A percentile compares a stretch with the other conserved stretches of the same genome.
Conservation (phyloP, 2,113 vertebrate genomes). For the Megaceryle maxima region DNA sequence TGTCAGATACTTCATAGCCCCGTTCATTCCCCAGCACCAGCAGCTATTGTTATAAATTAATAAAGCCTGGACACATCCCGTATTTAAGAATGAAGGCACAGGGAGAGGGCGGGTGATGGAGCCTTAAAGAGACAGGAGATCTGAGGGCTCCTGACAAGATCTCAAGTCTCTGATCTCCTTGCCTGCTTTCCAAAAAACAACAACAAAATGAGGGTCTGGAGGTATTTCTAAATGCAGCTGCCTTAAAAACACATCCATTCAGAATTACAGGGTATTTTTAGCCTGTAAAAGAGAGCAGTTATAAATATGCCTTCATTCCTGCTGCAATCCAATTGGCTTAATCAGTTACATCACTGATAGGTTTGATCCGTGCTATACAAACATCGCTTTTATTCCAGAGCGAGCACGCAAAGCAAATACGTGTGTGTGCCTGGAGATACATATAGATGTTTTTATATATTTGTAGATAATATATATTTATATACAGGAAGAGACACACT, state of each 20-base stretch:
- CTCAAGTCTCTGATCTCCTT: background rate
- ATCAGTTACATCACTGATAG: conserved; percentile 45
- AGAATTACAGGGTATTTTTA: conserved; percentile 51
- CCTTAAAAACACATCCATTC: background rate
- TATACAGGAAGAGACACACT: background rate
- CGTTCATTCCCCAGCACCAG: conserved; percentile 21
- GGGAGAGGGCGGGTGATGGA: background rate
- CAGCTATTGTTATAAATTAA: conserved; percentile 52
- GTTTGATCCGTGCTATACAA: background rate
- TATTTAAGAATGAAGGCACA: conserved; percentile 33
- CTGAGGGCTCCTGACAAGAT: background rate
- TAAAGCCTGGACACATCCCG: background rate
- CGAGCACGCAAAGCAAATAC: background rate
- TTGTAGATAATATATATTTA: background rate
- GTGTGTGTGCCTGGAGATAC: background rate
- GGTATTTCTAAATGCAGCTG: conserved; percentile 7
- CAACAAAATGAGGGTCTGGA: background rate
- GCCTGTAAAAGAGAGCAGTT: conserved; percentile 38
- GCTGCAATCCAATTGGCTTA: conserved; percentile 41
- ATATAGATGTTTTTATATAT: background rate
- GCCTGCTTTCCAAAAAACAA: background rate
- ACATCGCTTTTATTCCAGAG: background rate
- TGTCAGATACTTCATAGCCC: conserved; percentile 17
- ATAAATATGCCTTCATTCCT: conserved; percentile 31
- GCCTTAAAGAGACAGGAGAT: conserved; percentile 16